Percentiles rank a stretch among this genome's conserved stretches.
phyloP scores from a whole-genome alignment of 2,888 invertebrate genomes.

The Synergus gifuensis region DNA sequence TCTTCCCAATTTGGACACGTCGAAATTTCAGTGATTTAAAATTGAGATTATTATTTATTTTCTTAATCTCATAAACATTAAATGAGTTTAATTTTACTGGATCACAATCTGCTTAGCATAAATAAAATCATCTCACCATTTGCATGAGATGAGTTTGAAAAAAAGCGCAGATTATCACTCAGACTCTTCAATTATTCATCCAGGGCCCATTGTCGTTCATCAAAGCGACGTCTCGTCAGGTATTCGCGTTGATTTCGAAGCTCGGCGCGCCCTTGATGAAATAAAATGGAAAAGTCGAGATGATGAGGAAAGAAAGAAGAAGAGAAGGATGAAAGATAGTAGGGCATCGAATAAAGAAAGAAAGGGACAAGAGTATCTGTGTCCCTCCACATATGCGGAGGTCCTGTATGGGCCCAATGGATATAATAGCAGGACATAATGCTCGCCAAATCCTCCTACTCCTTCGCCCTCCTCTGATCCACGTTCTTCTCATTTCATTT shows the following conservation, averaged over 20 bases:
- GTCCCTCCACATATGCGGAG: slow-evolving; percentile 48
- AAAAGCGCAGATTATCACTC: slow-evolving; percentile 28
- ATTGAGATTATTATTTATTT: background rate
- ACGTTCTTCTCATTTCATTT: slow-evolving; percentile 23
- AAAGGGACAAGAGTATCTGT: slow-evolving; percentile 29
- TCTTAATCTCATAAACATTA: background rate
- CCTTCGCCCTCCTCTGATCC: slow-evolving; percentile 39
- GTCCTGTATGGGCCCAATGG: slow-evolving; percentile 51
- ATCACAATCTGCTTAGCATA: slow-evolving; percentile 18
- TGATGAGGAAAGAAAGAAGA: slow-evolving; percentile 12
- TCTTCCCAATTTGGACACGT: background rate
- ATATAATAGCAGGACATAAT: slow-evolving; percentile 61
- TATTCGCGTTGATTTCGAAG: slow-evolving; percentile 17
- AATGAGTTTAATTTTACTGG: background rate
- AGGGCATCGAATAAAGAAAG: slow-evolving; percentile 33
- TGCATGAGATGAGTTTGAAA: background rate
- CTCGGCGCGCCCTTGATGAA: slow-evolving; percentile 2
- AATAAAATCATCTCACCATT: background rate
- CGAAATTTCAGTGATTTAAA: background rate
- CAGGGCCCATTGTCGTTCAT: slow-evolving; percentile 33
- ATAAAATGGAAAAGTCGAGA: slow-evolving; percentile 1
- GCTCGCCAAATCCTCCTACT: slow-evolving; percentile 49
- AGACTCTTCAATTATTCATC: slow-evolving; percentile 31
- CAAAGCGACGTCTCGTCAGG: slow-evolving; percentile 31
- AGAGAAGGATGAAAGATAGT: background rate